Conservation (phyloP, 1,140 invertebrate genomes). For the Eueides isabella region DNA sequence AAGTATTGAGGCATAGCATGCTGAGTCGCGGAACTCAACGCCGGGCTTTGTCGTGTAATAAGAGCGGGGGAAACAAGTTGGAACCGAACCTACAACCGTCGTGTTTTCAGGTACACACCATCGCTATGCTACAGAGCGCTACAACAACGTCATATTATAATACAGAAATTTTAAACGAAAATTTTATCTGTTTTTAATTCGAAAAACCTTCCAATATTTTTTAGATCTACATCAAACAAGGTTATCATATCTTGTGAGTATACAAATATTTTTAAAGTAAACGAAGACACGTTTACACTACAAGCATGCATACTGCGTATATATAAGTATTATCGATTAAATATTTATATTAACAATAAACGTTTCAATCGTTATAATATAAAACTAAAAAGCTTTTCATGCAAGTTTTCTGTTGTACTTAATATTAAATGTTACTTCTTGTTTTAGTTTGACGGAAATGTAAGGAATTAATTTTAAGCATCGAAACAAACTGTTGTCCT, state of each 20-base stretch:
- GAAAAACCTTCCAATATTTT: neutral
- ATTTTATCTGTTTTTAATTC: neutral
- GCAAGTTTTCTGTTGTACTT: neutral
- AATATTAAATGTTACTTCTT: neutral
- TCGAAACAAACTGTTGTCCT: neutral
- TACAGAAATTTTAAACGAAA: neutral
- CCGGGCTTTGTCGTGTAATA: too few species aligned
- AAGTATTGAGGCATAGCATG: too few species aligned
- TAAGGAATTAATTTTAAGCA: neutral
- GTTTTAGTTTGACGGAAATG: neutral
- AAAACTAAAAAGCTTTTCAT: neutral
- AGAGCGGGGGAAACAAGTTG: too few species aligned
- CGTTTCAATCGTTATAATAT: neutral
- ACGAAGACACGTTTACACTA: neutral
- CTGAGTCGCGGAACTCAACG: too few species aligned
- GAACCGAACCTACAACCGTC: too few species aligned
- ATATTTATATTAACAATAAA: neutral
- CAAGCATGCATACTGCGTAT: neutral
- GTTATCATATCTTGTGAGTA: neutral
- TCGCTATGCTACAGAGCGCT: too few species aligned
- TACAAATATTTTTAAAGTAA: neutral
- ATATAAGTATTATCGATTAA: neutral
- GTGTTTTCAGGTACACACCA: too few species aligned
- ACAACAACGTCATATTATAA: too few species aligned
- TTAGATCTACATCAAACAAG: neutral